Evolutionary conservation across 2,888 invertebrate genomes (phyloP).

Genomic region (Biston stratarius): DNA sequence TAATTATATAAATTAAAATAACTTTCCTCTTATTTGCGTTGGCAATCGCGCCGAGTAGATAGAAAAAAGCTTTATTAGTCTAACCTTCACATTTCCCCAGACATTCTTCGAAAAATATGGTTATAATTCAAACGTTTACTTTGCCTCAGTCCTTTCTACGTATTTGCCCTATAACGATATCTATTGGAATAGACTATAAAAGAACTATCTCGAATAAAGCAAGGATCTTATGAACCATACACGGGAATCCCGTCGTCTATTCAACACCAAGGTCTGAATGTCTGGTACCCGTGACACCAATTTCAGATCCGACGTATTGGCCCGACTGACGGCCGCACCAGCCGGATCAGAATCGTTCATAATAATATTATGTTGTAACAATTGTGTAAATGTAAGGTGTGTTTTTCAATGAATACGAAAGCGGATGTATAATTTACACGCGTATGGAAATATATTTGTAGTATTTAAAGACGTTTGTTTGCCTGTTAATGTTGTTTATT

Average conservation of each 20-base stretch:
- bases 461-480: not conserved
- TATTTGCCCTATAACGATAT: not conserved
- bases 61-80: not conserved
- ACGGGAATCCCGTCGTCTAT: constrained; percentile 25
- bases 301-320: constrained; percentile 33
- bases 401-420: constrained; percentile 8
- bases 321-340: constrained; percentile 1
- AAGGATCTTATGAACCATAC: constrained; percentile 24
- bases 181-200: not conserved
- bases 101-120: constrained; percentile 5
- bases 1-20: no score
- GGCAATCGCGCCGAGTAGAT: no score
- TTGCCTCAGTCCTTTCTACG: no score
- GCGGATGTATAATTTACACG: not conserved
- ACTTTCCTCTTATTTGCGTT: no score
- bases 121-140: not conserved
- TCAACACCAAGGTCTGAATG: constrained; percentile 24
- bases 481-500: no score
- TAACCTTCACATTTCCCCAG: constrained; percentile 13
- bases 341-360: not conserved
- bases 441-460: not conserved
- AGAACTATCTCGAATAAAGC: constrained; percentile 13
- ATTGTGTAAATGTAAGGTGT: constrained; percentile 15
- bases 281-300: constrained; percentile 33
- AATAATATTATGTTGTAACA: constrained; percentile 16